Conservation (phyloP, 2,113 vertebrate genomes). For the Vidua macroura region DNA sequence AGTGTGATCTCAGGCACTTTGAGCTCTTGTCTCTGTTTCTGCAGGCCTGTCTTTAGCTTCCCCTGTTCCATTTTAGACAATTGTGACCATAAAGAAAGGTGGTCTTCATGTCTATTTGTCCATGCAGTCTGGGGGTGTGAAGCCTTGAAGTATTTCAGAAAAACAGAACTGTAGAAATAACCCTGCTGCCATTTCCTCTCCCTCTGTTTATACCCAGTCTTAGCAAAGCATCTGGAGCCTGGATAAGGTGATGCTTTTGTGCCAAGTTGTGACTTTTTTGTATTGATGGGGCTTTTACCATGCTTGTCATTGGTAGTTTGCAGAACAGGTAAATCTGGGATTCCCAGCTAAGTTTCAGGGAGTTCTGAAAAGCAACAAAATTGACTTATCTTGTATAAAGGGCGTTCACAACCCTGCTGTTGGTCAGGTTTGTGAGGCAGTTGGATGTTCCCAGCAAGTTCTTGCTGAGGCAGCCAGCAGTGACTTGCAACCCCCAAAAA, state of each 20-base stretch:
- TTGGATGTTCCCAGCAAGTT: background rate
- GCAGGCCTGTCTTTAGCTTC: background rate
- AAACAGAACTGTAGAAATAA: background rate
- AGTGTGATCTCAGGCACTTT: background rate
- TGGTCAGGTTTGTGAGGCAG: background rate
- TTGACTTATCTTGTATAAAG: background rate
- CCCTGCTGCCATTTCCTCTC: background rate
- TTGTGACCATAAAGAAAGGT: background rate
- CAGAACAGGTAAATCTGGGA: background rate
- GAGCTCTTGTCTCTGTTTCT: background rate
- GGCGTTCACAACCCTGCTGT: background rate
- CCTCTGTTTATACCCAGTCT: background rate
- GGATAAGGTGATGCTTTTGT: background rate
- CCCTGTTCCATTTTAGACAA: background rate
- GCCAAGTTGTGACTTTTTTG: background rate
- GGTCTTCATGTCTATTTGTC: background rate
- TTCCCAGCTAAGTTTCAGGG: background rate
- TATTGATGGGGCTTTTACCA: background rate
- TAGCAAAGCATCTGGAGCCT: background rate
- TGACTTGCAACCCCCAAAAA: background rate
- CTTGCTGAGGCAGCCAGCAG: background rate
- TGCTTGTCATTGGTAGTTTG: background rate
- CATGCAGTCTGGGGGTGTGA: background rate
- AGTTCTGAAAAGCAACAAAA: background rate
- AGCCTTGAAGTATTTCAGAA: background rate